These are phyloP conservation scores for Ceratitis capitata DNA, from an alignment of 1,140 invertebrate species.

Conservation along the genomic window DNA sequence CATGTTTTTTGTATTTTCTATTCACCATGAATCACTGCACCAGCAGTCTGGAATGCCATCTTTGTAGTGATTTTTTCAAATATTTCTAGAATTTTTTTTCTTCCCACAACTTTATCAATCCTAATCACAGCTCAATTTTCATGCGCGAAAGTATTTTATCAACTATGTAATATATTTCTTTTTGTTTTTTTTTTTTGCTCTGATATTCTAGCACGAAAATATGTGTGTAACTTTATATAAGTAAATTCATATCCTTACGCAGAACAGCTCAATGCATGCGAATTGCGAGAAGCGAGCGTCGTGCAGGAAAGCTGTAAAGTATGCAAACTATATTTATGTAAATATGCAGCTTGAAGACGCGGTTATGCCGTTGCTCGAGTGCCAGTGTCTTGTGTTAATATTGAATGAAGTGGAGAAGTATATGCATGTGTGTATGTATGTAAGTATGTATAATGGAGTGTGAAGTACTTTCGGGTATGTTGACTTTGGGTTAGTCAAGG, in stretches of 20 bases:
- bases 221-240: neutral
- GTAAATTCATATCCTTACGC: neutral
- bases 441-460: neutral
- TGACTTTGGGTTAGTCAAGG: too few species aligned
- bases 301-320: neutral
- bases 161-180: neutral
- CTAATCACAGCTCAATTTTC: neutral
- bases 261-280: neutral
- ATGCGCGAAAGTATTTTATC: neutral
- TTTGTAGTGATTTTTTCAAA: neutral
- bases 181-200: too few species aligned
- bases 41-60: neutral
- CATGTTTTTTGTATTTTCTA: too few species aligned
- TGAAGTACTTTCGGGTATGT: too few species aligned
- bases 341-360: neutral
- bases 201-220: neutral
- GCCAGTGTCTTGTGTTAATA: neutral
- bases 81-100: neutral
- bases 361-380: neutral
- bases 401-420: neutral
- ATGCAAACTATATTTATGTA: slow-evolving; percentile 31
- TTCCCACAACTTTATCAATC: neutral
- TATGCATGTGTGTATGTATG: neutral
- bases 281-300: neutral
- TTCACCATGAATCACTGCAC: too few species aligned